phyloP scores from a whole-genome alignment of 2,797 vertebrate genomes.

The Buceros bicornis region DNA sequence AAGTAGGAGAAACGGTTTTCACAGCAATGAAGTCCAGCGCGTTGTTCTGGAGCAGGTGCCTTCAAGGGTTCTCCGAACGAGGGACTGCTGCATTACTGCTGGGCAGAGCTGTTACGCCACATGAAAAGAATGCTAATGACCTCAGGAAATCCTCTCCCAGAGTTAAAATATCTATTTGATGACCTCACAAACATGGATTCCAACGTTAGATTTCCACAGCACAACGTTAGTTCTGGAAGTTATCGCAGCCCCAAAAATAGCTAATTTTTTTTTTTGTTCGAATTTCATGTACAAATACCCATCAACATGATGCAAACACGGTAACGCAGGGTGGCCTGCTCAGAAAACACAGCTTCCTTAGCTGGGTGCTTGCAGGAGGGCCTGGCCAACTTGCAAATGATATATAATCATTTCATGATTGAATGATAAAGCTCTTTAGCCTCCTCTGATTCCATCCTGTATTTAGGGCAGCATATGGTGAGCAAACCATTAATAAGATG shows the following conservation, averaged over 20 bases:
- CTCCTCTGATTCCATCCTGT: background rate
- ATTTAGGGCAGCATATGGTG: background rate
- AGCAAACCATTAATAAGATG: background rate
- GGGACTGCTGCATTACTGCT: conserved; percentile 63
- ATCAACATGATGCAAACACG: background rate
- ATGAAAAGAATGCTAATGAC: conserved; percentile 75
- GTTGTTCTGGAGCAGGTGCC: conserved; percentile 31
- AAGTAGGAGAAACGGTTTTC: background rate
- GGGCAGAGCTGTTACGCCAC: conserved; percentile 61
- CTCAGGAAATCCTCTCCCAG: conserved; percentile 75
- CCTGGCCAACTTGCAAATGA: background rate
- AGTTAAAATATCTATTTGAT: conserved; percentile 73
- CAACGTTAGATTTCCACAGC: conserved; percentile 43
- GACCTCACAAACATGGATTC: conserved; percentile 66
- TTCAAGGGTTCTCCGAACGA: conserved; percentile 40
- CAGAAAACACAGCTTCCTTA: background rate
- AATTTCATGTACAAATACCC: background rate
- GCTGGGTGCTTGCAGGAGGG: background rate
- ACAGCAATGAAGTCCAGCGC: background rate
- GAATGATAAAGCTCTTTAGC: background rate
- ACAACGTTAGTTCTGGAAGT: background rate
- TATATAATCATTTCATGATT: background rate
- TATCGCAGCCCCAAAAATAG: background rate
- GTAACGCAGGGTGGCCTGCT: background rate
- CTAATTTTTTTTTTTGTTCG: background rate